A percentile compares a stretch with the other conserved stretches of the same genome.
Conservation (phyloP, 1,140 invertebrate genomes). For the Trichomalopsis sarcophagae region DNA sequence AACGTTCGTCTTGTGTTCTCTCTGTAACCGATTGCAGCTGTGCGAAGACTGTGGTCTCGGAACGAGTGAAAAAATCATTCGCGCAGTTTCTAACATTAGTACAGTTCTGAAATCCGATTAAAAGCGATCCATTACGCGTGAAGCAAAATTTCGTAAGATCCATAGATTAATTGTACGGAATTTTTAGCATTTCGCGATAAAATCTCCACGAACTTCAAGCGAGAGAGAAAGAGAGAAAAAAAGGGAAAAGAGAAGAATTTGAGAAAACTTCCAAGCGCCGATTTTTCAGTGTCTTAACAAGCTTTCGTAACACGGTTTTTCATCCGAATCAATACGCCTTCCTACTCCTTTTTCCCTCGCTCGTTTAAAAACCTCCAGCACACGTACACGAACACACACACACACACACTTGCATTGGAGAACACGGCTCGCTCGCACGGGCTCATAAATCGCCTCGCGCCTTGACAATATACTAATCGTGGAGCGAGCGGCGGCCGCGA, state of each 20-base stretch:
- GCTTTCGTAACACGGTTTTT: conserved; percentile 35
- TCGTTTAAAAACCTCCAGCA: not conserved
- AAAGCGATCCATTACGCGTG: too few species aligned
- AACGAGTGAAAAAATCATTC: not conserved
- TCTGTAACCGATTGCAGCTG: too few species aligned
- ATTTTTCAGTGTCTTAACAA: conserved; percentile 27
- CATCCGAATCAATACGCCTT: not conserved
- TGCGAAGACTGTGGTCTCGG: too few species aligned
- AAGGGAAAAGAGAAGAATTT: not conserved
- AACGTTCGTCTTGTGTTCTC: not conserved
- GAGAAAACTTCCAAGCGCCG: not conserved
- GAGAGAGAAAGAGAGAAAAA: not conserved
- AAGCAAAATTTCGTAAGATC: not conserved
- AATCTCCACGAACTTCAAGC: not conserved
- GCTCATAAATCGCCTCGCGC: conserved; percentile 37
- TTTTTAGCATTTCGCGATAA: not conserved
- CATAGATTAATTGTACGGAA: not conserved
- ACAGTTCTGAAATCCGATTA: too few species aligned
- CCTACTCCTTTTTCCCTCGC: not conserved
- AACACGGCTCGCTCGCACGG: not conserved
- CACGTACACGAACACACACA: not conserved
- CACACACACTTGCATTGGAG: not conserved
- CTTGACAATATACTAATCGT: conserved; percentile 47
- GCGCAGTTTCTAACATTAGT: too few species aligned
- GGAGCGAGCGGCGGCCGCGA: not conserved